Base-by-base conservation (phyloP, 2,797 vertebrate species). In the Oreonectes daqikongensis region DNA sequence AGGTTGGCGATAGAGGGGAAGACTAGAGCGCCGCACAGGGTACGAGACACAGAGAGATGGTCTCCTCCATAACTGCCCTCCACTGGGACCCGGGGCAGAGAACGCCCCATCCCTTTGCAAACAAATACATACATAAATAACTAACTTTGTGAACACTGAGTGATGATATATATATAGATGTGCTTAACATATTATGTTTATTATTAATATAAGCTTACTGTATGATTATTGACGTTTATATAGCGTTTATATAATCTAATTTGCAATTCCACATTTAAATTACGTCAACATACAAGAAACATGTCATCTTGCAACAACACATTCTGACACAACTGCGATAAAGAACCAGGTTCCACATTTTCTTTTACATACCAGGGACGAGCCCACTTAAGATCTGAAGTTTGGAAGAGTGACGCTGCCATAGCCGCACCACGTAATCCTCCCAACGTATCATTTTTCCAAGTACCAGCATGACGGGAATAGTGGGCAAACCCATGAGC, bases 391-490 rank as follows among this genome's bases (percentile, higher is more conserved):
- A 84, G 10, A 83, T 50, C 71, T 88, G 86, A 10, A 87, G 83
- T 72, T 82, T 91, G 82, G 75, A 84, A 1, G 82, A 87, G 78
- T 90, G 87, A 61, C 85, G 89, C 79, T 90, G 90, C 93, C 92
- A 94, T 38, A 93, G 77, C 15, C 92, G 89, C 63, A 94, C 85
- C 15, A 93, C 30, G 0, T 90, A 92, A 61, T 94, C 92, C 77
- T 94, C 93, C 93, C 93, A 94, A 77, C 91, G 93, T 82, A 94
- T 87, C 90, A 94, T 93, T 84, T 92, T 93, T 1, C 92, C 93
- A 74, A 94, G 87, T 0, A 94, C 89, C 82, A 94, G 66, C 80
- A 92, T 82, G 59, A 94, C 91, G 0, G 93, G 93, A 66, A 94
- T 94, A 79, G 93, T 92, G 69, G 93, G 93, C 46, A 94, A 87